These are phyloP conservation scores for Alcis repandata DNA, from an alignment of 2,888 invertebrate species.

Conservation along the genomic window DNA sequence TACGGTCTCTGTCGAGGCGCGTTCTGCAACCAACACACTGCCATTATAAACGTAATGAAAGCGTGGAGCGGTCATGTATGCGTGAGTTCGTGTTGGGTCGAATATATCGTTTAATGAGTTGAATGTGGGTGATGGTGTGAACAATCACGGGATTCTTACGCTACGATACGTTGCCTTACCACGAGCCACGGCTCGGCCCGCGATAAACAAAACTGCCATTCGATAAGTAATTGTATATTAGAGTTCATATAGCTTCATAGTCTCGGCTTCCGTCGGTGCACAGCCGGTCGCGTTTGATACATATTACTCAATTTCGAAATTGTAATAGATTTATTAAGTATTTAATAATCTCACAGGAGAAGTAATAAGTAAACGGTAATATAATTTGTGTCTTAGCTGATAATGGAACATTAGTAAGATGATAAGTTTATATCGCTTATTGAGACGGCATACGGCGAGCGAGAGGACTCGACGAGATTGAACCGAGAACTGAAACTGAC, in stretches of 20 bases:
- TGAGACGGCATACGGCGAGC: constrained; percentile 59
- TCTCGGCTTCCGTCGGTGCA: constrained; percentile 80
- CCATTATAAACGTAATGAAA: constrained; percentile 76
- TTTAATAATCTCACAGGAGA: constrained; percentile 82
- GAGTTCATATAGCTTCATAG: constrained; percentile 69
- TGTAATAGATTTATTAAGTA: constrained; percentile 85
- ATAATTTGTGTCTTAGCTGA: constrained; percentile 86
- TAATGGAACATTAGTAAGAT: constrained; percentile 81
- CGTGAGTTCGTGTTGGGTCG: constrained; percentile 59
- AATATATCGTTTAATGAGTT: constrained; percentile 37
- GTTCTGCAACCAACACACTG: constrained; percentile 79
- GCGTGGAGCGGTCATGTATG: constrained; percentile 70
- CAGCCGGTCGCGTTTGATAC: constrained; percentile 83
- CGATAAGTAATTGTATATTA: constrained; percentile 74
- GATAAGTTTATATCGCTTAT: constrained; percentile 80
- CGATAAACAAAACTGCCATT: constrained; percentile 84
- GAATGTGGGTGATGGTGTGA: constrained; percentile 56
- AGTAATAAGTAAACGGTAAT: constrained; percentile 82
- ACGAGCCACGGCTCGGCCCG: constrained; percentile 36
- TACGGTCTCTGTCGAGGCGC: constrained; percentile 66
- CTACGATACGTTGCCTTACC: constrained; percentile 79
- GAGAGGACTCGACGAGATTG: constrained; percentile 10
- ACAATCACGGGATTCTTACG: constrained; percentile 60
- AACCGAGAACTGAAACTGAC: constrained; percentile 44
- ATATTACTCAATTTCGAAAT: constrained; percentile 85